Evolutionary conservation across 2,888 invertebrate genomes (phyloP).

Genomic region (Drosophila anomelani): DNA sequence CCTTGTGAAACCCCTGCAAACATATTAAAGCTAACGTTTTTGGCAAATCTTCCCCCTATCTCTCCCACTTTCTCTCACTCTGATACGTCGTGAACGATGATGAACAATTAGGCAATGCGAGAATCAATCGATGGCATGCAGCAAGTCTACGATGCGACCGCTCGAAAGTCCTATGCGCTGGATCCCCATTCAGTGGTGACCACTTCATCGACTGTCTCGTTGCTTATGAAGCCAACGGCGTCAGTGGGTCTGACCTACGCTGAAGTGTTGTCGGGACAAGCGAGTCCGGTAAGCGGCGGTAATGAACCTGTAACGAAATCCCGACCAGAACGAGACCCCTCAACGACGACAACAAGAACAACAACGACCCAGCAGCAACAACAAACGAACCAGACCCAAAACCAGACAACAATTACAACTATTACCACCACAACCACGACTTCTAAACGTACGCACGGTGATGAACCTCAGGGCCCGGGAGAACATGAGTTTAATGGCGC

Average conservation of each 20-base stretch:
- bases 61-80: conserved; percentile 72
- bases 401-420: conserved; percentile 48
- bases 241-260: conserved; percentile 87
- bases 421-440: conserved; percentile 52
- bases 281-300: conserved; percentile 83
- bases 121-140: conserved; percentile 88
- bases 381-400: conserved; percentile 45
- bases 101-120: conserved; percentile 84
- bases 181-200: conserved; percentile 89
- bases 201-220: conserved; percentile 85
- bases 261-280: conserved; percentile 89
- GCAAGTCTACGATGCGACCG: conserved; percentile 90
- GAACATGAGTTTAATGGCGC: conserved; percentile 34
- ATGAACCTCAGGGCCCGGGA: conserved; percentile 29
- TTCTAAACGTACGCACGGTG: conserved; percentile 53
- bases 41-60: conserved; percentile 84
- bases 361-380: conserved; percentile 42
- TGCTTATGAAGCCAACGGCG: conserved; percentile 84
- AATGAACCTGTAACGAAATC: conserved; percentile 63
- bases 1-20: conserved; percentile 46
- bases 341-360: conserved; percentile 37
- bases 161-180: conserved; percentile 89
- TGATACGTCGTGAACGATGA: conserved; percentile 49
- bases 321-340: conserved; percentile 48
- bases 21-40: conserved; percentile 83